These are phyloP conservation scores for Macropodus opercularis DNA, from an alignment of 2,797 vertebrate species.

Conservation along the genomic window DNA sequence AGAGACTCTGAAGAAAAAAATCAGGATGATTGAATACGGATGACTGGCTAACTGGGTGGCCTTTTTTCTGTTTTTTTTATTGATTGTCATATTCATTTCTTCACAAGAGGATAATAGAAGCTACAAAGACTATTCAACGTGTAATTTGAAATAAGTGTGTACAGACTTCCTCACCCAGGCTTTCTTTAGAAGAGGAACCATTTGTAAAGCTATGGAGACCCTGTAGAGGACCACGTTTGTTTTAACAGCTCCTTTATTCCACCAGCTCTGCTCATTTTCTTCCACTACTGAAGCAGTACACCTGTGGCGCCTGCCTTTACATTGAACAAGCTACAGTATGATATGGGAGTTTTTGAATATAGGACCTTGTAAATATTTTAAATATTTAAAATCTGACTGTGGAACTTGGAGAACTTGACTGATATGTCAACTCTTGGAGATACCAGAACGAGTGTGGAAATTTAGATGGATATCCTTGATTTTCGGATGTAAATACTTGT, in stretches of 20 bases:
- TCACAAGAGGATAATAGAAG: conserved; percentile 81
- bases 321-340: conserved; percentile 66
- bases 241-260: conserved; percentile 70
- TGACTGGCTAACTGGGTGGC: conserved; percentile 76
- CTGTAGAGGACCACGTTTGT: conserved; percentile 69
- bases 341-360: conserved; percentile 87
- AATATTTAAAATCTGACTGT: conserved; percentile 88
- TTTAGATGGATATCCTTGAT: conserved; percentile 63
- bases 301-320: conserved; percentile 65
- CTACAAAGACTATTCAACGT: conserved; percentile 72
- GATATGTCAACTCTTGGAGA: conserved; percentile 70
- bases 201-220: conserved; percentile 60
- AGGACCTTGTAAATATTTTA: conserved; percentile 96
- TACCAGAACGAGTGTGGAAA: conserved; percentile 61
- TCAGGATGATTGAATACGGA: conserved; percentile 70
- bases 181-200: conserved; percentile 62
- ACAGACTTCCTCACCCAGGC: conserved; percentile 63
- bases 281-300: conserved; percentile 77
- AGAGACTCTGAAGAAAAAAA: conserved; percentile 72
- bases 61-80: conserved; percentile 73
- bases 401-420: conserved; percentile 67
- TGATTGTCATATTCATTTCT: conserved; percentile 76
- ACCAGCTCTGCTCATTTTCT: conserved; percentile 75
- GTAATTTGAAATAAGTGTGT: conserved; percentile 75
- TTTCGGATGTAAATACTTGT: conserved; percentile 79